Base-by-base conservation (phyloP, 1,140 invertebrate species). In the Heliconius hewitsoni region DNA sequence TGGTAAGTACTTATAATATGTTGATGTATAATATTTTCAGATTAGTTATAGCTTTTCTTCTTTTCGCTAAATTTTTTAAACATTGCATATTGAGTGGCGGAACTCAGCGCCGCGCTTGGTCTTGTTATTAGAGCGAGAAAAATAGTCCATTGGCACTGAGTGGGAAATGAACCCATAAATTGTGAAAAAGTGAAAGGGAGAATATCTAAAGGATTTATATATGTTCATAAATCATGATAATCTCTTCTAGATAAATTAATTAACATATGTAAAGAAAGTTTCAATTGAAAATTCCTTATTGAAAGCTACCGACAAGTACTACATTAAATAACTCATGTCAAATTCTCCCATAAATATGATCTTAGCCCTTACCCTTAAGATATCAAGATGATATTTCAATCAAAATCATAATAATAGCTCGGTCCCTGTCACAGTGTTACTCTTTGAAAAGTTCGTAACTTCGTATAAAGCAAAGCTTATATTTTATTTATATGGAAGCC, bases 401-500 rank as follows among this genome's bases (percentile, higher is more conserved):
- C 60, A 30, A 66, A 66, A 30, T 30, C 60, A 66, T 16, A 27
- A 66, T 27, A 11, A 27, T 66, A 30, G 60, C 60, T 66, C 13
- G 13, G n/a, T 13, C 4, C 23, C 60, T 30, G 60, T 66, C 60
- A 66, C 23, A 27, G 23, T 66, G 60, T 18, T 66, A 27, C 27
- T 27, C 60, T 66, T 23, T 2, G 60, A 6, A 66, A 30, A 13
- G 11, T 30, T 16, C 8, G n/a, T 23, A 57, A 19, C 50, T 52
- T 52, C 60, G 23, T 30, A 66, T 66, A 66, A 66, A 66, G 6
- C 55, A 23, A 13, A 1, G 23, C 13, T 66, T 66, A 66, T 66
- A 66, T 66, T 66, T 66, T 66, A 66, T 66, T 66, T 66, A 66
- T 30, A 16, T 66, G 60, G 30, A n/a, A 57, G n/a, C 60, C 60